Evolutionary conservation across 2,888 invertebrate species (phyloP), one percentile per base, ranked within the genome.

Genomic region (Lasioglossum pauxillum): DNA sequence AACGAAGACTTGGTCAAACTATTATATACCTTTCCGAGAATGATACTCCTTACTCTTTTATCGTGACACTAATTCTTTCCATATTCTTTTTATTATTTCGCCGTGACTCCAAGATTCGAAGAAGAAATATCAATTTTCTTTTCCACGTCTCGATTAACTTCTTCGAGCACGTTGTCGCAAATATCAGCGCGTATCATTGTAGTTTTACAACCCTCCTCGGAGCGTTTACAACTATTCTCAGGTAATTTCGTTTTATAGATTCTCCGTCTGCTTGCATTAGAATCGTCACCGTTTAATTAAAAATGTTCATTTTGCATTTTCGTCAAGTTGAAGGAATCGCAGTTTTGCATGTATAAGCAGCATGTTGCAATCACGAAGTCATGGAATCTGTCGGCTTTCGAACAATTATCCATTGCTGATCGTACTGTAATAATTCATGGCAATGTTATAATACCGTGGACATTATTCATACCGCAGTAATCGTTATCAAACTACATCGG

Each of bases 1-100:
- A 53, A 41, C 53, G 19, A 74, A 80, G 75, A 74, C 67, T 75
- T 78, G 71, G 41, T 71, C 38, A 71, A 53, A 78, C 71, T 41
- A 16, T 78, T 71, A 57, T 71, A 69, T 38, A 69, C 69, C 44
- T 35, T 69, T 41, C 41, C 69, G 69, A 67, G 67, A 69, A 69
- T 69, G 41, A 38, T 69, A 69, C n/a, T 69, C 41, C n/a, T 69
- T 77, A 46, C 31, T 41, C 31, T 19, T 77, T 35, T 27, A 67
- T 35, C 31, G 69, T 0, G 41, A 38, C 35, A 23, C 69, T 41
- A 44, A 53, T 75, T 35, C 27, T 35, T 23, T 5, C 23, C 23
- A 67, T 41, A 23, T 69, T 38, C 23, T 44, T 46, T 67, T 77
- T 41, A 46, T 46, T 35, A 7, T 67, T 31, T 19, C 14, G 19